Evolutionary conservation across 2,888 invertebrate genomes (phyloP), one percentile per base, ranked within the genome.

Genomic region (Vannuccia rotundouncinata): DNA sequence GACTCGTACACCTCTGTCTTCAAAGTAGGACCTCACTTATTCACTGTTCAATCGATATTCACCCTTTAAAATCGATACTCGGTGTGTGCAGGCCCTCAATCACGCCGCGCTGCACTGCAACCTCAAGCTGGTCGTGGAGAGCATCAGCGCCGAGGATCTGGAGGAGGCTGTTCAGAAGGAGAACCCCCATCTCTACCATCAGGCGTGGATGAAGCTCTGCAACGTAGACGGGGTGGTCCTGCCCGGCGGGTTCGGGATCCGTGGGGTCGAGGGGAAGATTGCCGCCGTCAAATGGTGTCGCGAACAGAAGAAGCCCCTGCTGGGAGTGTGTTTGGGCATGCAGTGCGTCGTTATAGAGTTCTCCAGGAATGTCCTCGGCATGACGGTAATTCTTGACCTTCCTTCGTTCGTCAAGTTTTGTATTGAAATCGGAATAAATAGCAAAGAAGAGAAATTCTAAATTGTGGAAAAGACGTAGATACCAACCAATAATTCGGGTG

Each of bases 271-370:
- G 87, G 99, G 99, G 0, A 99, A 95, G 89, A 94, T 99, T 77
- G 91, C 92, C 82, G 97, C 98, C 0, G 93, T 94, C 83, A 91
- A 92, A 84, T 98, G 95, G 94, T 96, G 97, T 82, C 91, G 99
- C 59, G 92, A 91, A 84, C 94, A 93, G 77, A 91, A 92, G 76
- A 94, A 93, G 86, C 99, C 99, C 0, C n/a, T 79, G 83, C 0
- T 83, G 88, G 89, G 90, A 59, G 94, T 99, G 83, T 99, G 99
- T 86, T 90, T 99, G 22, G 99, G 99, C 1, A 90, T 99, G 82
- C 99, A 99, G 90, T 94, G 95, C 27, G 93, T 96, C 5, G 96
- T 96, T 1, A 93, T 99, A 84, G 99, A 99, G 89, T 97, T 93
- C 87, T 92, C 95, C 0, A 84, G 96, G 79, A 95, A 95, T 87